Conservation (phyloP, 2,113 vertebrate genomes). For the Tragulus kanchil region DNA sequence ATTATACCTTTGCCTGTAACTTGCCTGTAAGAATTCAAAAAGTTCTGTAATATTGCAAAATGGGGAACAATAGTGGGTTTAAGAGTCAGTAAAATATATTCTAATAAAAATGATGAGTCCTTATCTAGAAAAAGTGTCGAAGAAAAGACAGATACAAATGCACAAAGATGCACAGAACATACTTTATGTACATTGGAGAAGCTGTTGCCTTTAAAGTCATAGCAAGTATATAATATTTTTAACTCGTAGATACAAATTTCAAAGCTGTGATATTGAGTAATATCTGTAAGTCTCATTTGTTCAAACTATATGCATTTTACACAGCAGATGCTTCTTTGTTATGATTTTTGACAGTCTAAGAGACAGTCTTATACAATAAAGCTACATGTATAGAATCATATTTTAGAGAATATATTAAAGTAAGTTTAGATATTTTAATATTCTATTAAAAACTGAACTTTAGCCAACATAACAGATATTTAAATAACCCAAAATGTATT, state of each 20-base stretch:
- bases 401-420: background rate
- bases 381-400: background rate
- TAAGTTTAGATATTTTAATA: conserved; percentile 38
- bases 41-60: background rate
- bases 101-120: background rate
- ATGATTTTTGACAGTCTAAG: background rate
- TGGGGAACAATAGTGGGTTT: background rate
- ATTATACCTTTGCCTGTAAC: background rate
- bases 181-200: background rate
- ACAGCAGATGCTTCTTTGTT: background rate
- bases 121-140: background rate
- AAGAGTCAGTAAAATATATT: background rate
- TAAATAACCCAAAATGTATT: background rate
- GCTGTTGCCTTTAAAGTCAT: background rate
- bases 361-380: background rate
- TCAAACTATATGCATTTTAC: background rate
- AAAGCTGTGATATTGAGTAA: background rate
- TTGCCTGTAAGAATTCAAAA: background rate
- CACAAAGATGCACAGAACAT: background rate
- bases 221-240: background rate
- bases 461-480: background rate
- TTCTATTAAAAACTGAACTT: background rate
- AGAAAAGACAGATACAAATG: background rate
- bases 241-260: background rate
- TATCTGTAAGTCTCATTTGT: background rate